Base-by-base conservation (phyloP, 2,113 vertebrate species). In the Ardeotis arabs region DNA sequence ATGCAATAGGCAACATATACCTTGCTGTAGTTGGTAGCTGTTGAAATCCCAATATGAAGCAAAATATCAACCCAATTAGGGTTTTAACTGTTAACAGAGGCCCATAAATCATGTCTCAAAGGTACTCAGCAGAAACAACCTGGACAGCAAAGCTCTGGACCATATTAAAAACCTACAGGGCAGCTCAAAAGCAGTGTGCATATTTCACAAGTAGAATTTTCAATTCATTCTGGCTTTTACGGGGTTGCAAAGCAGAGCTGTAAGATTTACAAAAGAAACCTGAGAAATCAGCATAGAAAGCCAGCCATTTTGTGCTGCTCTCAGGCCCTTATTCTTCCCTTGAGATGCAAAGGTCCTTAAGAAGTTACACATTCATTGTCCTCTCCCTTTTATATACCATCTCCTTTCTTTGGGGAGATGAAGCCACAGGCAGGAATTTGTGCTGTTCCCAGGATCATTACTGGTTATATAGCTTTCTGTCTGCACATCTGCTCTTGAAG, bases 1-100 rank as follows among this genome's bases (percentile, higher is more conserved):
- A 90, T 58, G 21, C 45, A 87, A 64, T 8, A 95, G 76, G 41
- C 35, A 96, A 41, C 35, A 73, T 62, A 84, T 27, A 82, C 67
- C 50, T 92, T 74, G n/a, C 62, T 55, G 45, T 41, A 76, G 88
- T 64, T 55, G 6, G 52, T 90, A 64, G 90, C 76, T 89, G 59
- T 55, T 91, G 69, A 93, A 96, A 92, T 87, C 73, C 62, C 77
- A 69, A 37, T 69, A 82, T 73, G 50, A 95, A 95, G 76, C 74
- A 94, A 76, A 94, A 88, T 79, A 90, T 25, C 85, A 77, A 83
- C 37, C 81, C 77, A 92, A 44, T 95, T 87, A 96, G 29, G 44
- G 28, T 58, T 82, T 58, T 82, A 87, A 55, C 18, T 62, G 25
- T 73, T 93, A 87, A 79, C 25, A 58, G 81, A 87, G 58, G 8